Percentiles rank a stretch among this genome's conserved stretches.
These are phyloP conservation scores for Lampropteryx suffumata DNA, from an alignment of 2,888 invertebrate genomes.

Conservation along the genomic window DNA sequence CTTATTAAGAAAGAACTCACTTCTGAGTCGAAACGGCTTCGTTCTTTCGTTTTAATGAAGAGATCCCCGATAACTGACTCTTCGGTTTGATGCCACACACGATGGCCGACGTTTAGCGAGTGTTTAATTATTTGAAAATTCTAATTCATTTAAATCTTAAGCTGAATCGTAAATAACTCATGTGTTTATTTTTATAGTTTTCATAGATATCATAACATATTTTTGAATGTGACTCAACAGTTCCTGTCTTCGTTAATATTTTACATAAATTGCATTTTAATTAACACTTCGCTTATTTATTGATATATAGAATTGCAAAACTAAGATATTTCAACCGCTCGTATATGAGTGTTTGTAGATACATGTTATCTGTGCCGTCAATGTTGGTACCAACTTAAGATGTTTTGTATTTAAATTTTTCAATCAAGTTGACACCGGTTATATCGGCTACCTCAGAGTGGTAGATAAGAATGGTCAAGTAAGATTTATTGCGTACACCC, in stretches of 20 bases:
- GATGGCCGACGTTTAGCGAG: slow-evolving; percentile 41
- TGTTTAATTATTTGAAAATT: slow-evolving; percentile 38
- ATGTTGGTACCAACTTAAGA: slow-evolving; percentile 35
- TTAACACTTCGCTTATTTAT: too few species aligned
- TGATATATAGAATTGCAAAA: slow-evolving; percentile 14
- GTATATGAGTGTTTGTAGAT: slow-evolving; percentile 35
- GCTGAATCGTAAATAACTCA: slow-evolving; percentile 19
- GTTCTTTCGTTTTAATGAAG: slow-evolving; percentile 59
- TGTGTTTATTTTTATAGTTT: slow-evolving; percentile 7
- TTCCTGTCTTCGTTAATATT: not conserved
- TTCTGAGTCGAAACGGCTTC: slow-evolving; percentile 39
- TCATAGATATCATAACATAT: slow-evolving; percentile 16
- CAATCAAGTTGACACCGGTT: slow-evolving; percentile 61
- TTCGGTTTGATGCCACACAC: slow-evolving; percentile 56
- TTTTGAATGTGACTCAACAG: slow-evolving; percentile 1
- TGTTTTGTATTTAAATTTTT: slow-evolving; percentile 71
- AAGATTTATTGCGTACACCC: slow-evolving; percentile 75
- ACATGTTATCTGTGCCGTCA: slow-evolving; percentile 32
- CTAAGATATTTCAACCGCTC: slow-evolving; percentile 14
- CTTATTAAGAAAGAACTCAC: slow-evolving; percentile 41
- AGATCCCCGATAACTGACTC: slow-evolving; percentile 54
- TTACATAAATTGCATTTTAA: too few species aligned
- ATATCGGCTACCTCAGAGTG: slow-evolving; percentile 70
- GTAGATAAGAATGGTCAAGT: slow-evolving; percentile 70
- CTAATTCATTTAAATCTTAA: slow-evolving; percentile 33